Evolutionary conservation across 2,888 invertebrate species (phyloP).

Genomic region (Sisyra terminalis): DNA sequence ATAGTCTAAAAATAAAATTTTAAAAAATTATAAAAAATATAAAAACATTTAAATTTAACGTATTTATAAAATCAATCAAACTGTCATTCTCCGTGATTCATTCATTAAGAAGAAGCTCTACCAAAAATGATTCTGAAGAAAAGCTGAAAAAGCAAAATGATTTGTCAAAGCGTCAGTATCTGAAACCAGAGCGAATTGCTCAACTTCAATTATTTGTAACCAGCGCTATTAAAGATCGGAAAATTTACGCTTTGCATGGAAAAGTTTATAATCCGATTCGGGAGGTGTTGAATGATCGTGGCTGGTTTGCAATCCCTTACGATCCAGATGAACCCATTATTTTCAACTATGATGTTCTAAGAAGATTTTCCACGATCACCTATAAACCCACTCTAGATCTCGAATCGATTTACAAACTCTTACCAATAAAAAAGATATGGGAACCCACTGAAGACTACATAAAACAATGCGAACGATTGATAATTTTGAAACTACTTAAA

Average conservation of each 20-base stretch:
- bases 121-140: too few relatives aligned
- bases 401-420: slow-evolving; percentile 24
- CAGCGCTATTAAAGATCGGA: slow-evolving; percentile 42
- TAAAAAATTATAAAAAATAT: too few relatives aligned
- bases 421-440: slow-evolving; percentile 25
- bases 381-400: too few relatives aligned
- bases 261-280: slow-evolving; percentile 50
- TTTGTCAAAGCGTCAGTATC: slow-evolving; percentile 23
- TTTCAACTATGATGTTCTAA: not conserved
- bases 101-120: too few relatives aligned
- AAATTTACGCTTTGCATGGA: slow-evolving; percentile 45
- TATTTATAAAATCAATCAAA: too few relatives aligned
- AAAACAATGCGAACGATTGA: slow-evolving; percentile 48
- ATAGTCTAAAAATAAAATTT: too few relatives aligned
- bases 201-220: slow-evolving; percentile 47
- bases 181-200: slow-evolving; percentile 45
- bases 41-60: too few relatives aligned
- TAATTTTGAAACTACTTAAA: slow-evolving; percentile 59
- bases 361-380: too few relatives aligned
- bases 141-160: too few relatives aligned
- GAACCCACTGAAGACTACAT: slow-evolving; percentile 28
- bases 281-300: slow-evolving; percentile 47
- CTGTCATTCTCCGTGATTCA: too few relatives aligned
- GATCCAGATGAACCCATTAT: not conserved
- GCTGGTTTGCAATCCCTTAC: slow-evolving; percentile 49